Conservation (phyloP, 2,113 vertebrate genomes). For the Zosterops pallidus region DNA sequence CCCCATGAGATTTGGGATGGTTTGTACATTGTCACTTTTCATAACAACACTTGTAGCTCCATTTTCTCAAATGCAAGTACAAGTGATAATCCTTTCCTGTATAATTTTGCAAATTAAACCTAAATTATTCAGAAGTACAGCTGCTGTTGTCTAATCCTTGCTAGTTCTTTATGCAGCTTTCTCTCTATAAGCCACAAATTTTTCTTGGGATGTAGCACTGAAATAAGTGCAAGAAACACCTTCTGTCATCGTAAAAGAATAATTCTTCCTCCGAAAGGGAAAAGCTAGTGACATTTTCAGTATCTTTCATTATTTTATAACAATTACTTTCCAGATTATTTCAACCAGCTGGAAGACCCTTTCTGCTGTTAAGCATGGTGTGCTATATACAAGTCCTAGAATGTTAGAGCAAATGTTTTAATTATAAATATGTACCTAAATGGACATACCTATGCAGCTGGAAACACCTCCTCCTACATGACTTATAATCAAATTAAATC, state of each 20-base stretch:
- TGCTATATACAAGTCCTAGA: neutral
- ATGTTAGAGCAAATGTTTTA: neutral
- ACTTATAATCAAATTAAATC: neutral
- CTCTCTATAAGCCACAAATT: neutral
- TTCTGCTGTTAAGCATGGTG: neutral
- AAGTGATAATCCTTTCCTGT: constrained; percentile 11
- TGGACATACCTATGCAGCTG: neutral
- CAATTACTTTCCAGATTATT: neutral
- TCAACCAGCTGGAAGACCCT: neutral
- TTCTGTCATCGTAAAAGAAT: neutral
- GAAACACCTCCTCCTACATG: neutral
- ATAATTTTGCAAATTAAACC: constrained; percentile 35
- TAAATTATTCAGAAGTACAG: constrained; percentile 60
- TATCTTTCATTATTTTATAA: neutral
- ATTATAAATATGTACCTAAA: neutral
- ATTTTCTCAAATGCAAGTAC: neutral
- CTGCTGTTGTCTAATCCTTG: constrained; percentile 38
- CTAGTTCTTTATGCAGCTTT: constrained; percentile 6
- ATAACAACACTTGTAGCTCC: constrained; percentile 7
- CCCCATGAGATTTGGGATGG: neutral
- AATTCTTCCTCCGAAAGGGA: neutral
- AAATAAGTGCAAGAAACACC: neutral
- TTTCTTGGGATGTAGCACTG: neutral
- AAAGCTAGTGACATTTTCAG: neutral
- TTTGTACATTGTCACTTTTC: constrained; percentile 7